These are phyloP conservation scores for Noctua comes DNA, from an alignment of 2,888 invertebrate genomes.

Conservation along the genomic window DNA sequence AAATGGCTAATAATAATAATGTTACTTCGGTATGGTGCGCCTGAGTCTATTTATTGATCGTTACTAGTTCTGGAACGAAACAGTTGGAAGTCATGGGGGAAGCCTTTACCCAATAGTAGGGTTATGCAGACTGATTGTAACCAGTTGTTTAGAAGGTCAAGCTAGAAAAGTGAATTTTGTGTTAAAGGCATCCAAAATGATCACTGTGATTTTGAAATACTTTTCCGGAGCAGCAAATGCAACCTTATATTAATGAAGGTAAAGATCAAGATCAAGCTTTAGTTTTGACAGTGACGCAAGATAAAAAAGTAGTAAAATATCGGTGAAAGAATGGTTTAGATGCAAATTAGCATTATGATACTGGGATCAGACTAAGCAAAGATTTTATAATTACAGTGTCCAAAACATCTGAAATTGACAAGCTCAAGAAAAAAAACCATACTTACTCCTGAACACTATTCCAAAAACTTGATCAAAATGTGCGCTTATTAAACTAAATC, in stretches of 20 bases:
- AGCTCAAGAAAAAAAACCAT: constrained; percentile 38
- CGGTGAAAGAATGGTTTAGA: not conserved
- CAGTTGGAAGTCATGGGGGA: not conserved
- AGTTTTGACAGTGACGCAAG: not conserved
- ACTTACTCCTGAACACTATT: constrained; percentile 36
- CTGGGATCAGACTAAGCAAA: not conserved
- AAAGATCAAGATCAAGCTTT: not conserved
- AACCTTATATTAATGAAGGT: not conserved
- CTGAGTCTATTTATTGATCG: no score
- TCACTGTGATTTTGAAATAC: not conserved
- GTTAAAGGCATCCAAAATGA: not conserved
- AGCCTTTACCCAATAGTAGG: no score
- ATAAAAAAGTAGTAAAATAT: not conserved
- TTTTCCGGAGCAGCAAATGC: not conserved
- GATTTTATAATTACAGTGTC: not conserved
- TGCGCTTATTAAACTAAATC: constrained; percentile 38
- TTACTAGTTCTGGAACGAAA: not conserved
- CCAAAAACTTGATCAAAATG: constrained; percentile 28
- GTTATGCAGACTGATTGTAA: not conserved
- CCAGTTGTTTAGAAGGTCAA: not conserved
- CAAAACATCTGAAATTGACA: constrained; percentile 55
- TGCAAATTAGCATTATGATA: not conserved
- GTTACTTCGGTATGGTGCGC: not conserved
- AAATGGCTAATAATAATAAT: no score
- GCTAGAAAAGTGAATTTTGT: not conserved